Evolutionary conservation across 2,888 invertebrate species (phyloP).

Genomic region (Euproctis similis): DNA sequence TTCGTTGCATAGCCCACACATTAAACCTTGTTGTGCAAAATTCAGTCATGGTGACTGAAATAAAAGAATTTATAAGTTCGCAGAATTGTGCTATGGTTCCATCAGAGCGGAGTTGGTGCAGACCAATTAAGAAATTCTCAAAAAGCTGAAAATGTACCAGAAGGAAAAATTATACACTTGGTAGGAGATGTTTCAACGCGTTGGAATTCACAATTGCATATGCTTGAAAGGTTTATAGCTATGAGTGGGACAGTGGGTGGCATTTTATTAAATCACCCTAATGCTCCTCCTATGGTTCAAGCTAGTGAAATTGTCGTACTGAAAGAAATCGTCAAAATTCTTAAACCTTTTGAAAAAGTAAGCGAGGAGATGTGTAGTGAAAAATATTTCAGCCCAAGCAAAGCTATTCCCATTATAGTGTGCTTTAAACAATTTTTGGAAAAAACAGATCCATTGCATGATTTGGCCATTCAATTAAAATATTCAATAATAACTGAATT

Average conservation of each 20-base stretch:
- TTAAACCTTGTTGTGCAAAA: conserved; percentile 23
- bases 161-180: conserved; percentile 23
- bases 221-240: conserved; percentile 14
- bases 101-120: too few species aligned
- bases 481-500: conserved; percentile 16
- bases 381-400: conserved; percentile 27
- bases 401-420: conserved; percentile 28
- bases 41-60: too few species aligned
- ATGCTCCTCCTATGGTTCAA: conserved; percentile 27
- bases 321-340: conserved; percentile 22
- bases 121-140: too few species aligned
- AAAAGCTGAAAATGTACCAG: too few species aligned
- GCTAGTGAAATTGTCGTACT: conserved; percentile 23
- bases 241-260: too few species aligned
- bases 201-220: conserved; percentile 25
- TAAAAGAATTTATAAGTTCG: conserved; percentile 21
- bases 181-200: conserved; percentile 28
- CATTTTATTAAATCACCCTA: conserved; percentile 21
- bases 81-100: conserved; percentile 24
- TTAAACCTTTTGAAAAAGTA: conserved; percentile 26
- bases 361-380: conserved; percentile 28
- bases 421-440: conserved; percentile 19
- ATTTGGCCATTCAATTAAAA: conserved; percentile 21
- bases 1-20: conserved; percentile 24
- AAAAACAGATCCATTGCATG: conserved; percentile 15